These are phyloP conservation scores for Heliconius hortense DNA, from an alignment of 2,888 invertebrate genomes.

Conservation along the genomic window DNA sequence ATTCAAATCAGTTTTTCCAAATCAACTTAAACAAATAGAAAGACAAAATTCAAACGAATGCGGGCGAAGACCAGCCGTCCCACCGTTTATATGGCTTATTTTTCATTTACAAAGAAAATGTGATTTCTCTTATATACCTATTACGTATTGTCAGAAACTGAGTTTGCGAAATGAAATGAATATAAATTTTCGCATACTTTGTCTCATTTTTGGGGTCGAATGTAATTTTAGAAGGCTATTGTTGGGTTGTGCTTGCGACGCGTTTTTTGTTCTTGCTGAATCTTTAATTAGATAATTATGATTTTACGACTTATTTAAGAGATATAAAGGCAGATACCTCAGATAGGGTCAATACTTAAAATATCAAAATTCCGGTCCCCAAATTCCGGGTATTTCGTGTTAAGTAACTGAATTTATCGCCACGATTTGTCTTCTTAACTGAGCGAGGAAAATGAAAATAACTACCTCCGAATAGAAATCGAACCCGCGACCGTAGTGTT, in stretches of 20 bases:
- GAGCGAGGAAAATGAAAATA: too few relatives aligned
- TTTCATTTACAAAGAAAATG: slow-evolving; percentile 27
- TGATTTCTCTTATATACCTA: slow-evolving; percentile 21
- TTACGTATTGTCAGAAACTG: slow-evolving; percentile 15
- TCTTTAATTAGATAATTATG: not conserved
- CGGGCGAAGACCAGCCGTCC: not conserved
- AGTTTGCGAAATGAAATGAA: slow-evolving; percentile 4
- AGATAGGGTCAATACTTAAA: too few relatives aligned
- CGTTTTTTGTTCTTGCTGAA: not conserved
- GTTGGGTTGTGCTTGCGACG: not conserved
- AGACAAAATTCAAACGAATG: slow-evolving; percentile 5
- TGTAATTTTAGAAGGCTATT: not conserved
- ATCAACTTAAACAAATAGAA: not conserved
- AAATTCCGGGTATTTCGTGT: too few relatives aligned
- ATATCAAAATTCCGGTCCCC: too few relatives aligned
- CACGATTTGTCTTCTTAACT: too few relatives aligned
- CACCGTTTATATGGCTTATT: slow-evolving; percentile 20
- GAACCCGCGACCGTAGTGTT: too few relatives aligned
- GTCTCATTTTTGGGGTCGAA: not conserved
- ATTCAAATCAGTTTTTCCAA: not conserved
- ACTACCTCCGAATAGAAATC: too few relatives aligned
- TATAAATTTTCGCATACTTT: slow-evolving; percentile 15
- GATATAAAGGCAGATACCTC: too few relatives aligned
- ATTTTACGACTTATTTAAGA: not conserved
- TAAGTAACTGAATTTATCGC: too few relatives aligned